Base-by-base conservation (phyloP, 2,888 invertebrate species). In the Drosophila dives region DNA sequence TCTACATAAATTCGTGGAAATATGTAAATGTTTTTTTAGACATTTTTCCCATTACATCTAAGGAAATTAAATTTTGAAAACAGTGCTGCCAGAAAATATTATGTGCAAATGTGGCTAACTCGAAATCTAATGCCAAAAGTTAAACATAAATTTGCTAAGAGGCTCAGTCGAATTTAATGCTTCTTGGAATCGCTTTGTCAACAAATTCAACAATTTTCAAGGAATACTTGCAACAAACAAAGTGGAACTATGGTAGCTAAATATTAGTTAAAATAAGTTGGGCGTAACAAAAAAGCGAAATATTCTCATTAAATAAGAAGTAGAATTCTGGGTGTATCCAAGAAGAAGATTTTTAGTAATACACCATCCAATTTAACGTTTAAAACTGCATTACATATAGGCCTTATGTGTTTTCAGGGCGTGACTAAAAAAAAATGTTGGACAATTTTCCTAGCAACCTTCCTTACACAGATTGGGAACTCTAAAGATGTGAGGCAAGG, bases 1-100 rank as follows among this genome's bases (percentile, higher is more conserved):
- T 87, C 76, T 72, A 54, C 84, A 85, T 80, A 77, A 72, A 80
- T 69, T 72, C 65, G 62, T 67, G 68, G 51, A 80, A 80, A 84
- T 84, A 87, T 78, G 73, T 67, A 76, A 82, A 85, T 79, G 26
- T 75, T 74, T 75, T 74, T 69, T 72, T 55, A 4, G 6, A 36
- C 64, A 67, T 70, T 66, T 76, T 53, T 49, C 67, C 40, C 33
- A 50, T 38, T 55, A 51, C 58, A 50, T 64, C 42, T 50, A 40
- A 10, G 10, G 20, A 69, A 83, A 83, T 72, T 70, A 36, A 68
- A 73, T 77, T 75, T 66, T 50, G 29, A 53, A 56, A 33, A 29
- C 49, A 29, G 26, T n/a, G n/a, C 10, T 29, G n/a, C 20, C 48
- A 20, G 33, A 50, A 20, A 26, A 20, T 36, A 23, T 23, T 49